Evolutionary conservation across 35 echinoderm and acorn worm species (phyloP).

Genomic region (Hemicentrotus pulcherrimus): DNA sequence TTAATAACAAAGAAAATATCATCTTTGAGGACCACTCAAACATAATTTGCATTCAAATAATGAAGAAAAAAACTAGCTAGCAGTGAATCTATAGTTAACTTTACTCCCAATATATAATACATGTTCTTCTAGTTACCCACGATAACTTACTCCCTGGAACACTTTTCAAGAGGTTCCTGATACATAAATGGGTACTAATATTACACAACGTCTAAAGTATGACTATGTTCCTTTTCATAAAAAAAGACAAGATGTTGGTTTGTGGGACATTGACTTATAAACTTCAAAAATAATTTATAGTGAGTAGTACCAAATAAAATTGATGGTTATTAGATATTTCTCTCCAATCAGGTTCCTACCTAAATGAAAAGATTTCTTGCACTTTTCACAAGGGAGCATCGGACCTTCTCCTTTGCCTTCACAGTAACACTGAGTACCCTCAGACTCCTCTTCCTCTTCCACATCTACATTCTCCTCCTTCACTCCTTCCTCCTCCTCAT

Average conservation of each 20-base stretch:
- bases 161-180: neutral
- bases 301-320: neutral
- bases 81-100: too few species aligned
- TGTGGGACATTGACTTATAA: neutral
- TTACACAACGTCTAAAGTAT: too few species aligned
- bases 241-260: neutral
- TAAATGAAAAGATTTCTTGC: slow-evolving; percentile 87
- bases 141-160: neutral
- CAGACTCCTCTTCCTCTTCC: neutral
- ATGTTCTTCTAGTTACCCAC: too few species aligned
- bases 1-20: neutral
- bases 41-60: neutral
- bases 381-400: slow-evolving; percentile 77
- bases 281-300: neutral
- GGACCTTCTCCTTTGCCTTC: slow-evolving; percentile 59
- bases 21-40: too few species aligned
- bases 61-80: too few species aligned
- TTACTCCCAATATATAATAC: too few species aligned
- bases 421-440: slow-evolving; percentile 72
- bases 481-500: slow-evolving; percentile 38
- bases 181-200: neutral
- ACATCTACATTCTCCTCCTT: slow-evolving; percentile 3
- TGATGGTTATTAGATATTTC: too few species aligned
- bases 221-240: neutral
- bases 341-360: slow-evolving; percentile 52